Percentiles rank a stretch among this genome's conserved stretches.
Conservation (phyloP, 2,888 invertebrate species). For the Barypeithes pellucidus region DNA sequence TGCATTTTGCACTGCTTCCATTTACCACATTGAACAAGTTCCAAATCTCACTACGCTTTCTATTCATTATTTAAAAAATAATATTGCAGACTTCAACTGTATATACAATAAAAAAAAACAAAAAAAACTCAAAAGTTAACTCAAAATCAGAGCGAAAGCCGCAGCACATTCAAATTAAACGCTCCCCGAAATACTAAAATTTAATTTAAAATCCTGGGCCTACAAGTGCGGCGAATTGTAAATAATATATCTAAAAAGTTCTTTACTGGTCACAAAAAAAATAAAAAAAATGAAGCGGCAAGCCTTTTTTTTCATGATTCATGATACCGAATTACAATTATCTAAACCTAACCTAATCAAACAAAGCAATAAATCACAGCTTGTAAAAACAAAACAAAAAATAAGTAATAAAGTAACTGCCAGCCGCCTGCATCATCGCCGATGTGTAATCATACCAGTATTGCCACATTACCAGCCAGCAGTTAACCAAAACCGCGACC, state of each 20-base stretch:
- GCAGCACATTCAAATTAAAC: slow-evolving; percentile 17
- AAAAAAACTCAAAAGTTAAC: slow-evolving; percentile 2
- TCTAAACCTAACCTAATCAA: not conserved
- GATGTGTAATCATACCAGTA: not conserved
- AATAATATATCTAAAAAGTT: no score
- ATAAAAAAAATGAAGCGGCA: not conserved
- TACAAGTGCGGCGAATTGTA: not conserved
- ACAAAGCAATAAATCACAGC: slow-evolving; percentile 5
- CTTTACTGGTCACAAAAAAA: slow-evolving; percentile 1
- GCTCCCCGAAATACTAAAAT: slow-evolving; percentile 9
- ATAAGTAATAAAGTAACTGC: slow-evolving; percentile 7
- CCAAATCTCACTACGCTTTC: slow-evolving; percentile 43
- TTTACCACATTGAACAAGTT: slow-evolving; percentile 23
- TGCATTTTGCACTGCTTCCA: slow-evolving; percentile 33
- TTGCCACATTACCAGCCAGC: no score
- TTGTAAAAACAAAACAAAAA: slow-evolving; percentile 4
- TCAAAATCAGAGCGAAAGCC: slow-evolving; percentile 18
- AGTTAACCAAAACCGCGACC: no score
- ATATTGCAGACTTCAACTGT: slow-evolving; percentile 22
- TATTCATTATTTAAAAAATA: slow-evolving; percentile 27
- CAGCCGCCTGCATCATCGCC: not conserved
- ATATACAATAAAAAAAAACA: slow-evolving; percentile 6
- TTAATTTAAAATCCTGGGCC: slow-evolving; percentile 9
- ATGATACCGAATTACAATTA: slow-evolving; percentile 3
- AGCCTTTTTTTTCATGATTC: not conserved